A percentile compares a stretch with the other conserved stretches of the same genome.
phyloP scores from a whole-genome alignment of 2,113 vertebrate genomes.

The Hippolais icterina region DNA sequence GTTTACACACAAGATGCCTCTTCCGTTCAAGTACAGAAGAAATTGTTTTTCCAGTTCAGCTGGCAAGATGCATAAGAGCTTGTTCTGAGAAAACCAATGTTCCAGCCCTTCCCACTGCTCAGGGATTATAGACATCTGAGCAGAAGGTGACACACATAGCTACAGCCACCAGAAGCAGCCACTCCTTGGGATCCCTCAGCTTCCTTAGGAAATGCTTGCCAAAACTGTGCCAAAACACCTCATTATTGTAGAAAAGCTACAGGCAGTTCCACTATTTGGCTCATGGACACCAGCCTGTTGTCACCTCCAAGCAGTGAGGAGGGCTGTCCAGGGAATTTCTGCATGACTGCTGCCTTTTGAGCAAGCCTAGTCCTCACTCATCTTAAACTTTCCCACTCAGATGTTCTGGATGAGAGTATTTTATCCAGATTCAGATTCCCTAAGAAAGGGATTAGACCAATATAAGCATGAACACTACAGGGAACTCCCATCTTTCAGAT shows the following conservation, averaged over 20 bases:
- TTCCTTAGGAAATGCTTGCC: background rate
- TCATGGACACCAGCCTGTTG: background rate
- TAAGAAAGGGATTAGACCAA: background rate
- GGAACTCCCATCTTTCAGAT: background rate
- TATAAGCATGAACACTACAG: background rate
- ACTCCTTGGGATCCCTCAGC: background rate
- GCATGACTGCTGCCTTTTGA: background rate
- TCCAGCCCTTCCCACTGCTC: background rate
- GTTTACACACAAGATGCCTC: background rate
- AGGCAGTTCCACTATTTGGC: background rate
- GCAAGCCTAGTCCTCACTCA: background rate
- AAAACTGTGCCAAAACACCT: background rate
- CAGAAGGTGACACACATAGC: background rate
- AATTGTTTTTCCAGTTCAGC: background rate
- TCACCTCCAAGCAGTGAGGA: background rate
- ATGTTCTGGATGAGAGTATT: background rate
- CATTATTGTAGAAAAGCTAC: background rate
- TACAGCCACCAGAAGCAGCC: background rate
- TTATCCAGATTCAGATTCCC: background rate
- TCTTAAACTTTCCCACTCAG: background rate
- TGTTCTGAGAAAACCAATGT: background rate
- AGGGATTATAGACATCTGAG: background rate
- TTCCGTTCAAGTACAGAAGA: background rate
- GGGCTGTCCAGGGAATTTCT: background rate
- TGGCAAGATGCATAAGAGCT: background rate